Conservation (phyloP, 2,888 invertebrate genomes). For the Ctena decussata region DNA sequence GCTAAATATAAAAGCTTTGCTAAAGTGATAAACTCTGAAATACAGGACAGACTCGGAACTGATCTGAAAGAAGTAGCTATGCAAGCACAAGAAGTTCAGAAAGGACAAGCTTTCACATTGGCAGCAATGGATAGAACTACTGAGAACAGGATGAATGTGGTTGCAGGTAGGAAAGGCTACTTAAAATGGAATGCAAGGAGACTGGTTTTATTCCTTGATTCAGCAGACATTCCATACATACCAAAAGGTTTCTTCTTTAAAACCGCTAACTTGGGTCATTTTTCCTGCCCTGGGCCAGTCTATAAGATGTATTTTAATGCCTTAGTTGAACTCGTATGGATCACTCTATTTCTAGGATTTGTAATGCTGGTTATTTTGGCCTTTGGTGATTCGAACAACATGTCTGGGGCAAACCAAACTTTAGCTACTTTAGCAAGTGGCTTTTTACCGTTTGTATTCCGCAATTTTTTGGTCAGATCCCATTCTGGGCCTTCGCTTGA, state of each 20-base stretch:
- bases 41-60: background rate
- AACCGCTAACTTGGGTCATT: constrained; percentile 4
- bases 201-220: constrained; percentile 8
- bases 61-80: background rate
- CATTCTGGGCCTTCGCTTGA: background rate
- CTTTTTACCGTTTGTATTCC: constrained; percentile 9
- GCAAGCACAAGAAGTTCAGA: background rate
- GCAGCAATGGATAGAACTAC: background rate
- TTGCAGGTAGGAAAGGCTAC: constrained; percentile 7
- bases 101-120: background rate
- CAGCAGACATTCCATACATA: constrained; percentile 1
- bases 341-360: constrained; percentile 15
- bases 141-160: background rate
- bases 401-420: constrained; percentile 10
- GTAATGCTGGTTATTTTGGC: constrained; percentile 13
- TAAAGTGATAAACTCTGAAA: background rate
- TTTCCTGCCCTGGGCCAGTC: constrained; percentile 6
- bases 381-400: background rate
- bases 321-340: background rate
- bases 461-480: constrained; percentile 8
- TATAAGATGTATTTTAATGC: constrained; percentile 4
- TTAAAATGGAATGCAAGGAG: constrained; percentile 13
- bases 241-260: constrained; percentile 17
- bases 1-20: background rate
- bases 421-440: constrained; percentile 21